Conservation (phyloP, 2,888 invertebrate species). For the Xestia rhomboidea region DNA sequence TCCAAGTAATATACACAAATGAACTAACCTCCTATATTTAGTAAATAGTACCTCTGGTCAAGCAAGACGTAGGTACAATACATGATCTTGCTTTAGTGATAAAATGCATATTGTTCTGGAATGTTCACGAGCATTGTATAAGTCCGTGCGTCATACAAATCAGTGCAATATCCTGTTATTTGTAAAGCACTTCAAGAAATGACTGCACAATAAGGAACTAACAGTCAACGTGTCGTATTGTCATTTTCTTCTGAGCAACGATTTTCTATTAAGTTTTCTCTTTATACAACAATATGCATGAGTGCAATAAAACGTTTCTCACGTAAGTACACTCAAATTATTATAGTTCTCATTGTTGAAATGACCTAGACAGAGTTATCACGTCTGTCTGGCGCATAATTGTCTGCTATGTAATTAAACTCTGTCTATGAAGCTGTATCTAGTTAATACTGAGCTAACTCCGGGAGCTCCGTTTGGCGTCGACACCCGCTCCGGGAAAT, state of each 20-base stretch:
- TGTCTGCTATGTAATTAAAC: constrained; percentile 85
- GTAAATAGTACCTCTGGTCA: background rate
- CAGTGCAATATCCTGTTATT: constrained; percentile 11
- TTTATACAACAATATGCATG: constrained; percentile 17
- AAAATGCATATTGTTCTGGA: background rate
- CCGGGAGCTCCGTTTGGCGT: constrained; percentile 43
- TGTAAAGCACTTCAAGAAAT: background rate
- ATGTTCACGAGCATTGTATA: background rate
- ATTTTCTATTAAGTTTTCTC: constrained; percentile 4
- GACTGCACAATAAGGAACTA: constrained; percentile 5
- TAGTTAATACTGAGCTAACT: constrained; percentile 53
- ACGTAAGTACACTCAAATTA: constrained; percentile 66
- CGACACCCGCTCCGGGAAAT: constrained; percentile 44
- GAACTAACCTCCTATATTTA: background rate
- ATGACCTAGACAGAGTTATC: constrained; percentile 86
- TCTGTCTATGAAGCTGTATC: constrained; percentile 76
- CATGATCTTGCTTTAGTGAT: constrained; percentile 8
- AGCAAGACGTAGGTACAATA: background rate
- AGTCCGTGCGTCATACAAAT: constrained; percentile 14
- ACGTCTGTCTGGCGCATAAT: constrained; percentile 85
- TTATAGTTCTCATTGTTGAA: constrained; percentile 76
- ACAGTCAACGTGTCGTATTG: constrained; percentile 2
- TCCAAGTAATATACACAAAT: background rate
- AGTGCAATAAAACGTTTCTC: constrained; percentile 42
- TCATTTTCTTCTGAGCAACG: constrained; percentile 9